A percentile compares a stretch with the other conserved stretches of the same genome.
Conservation (phyloP, 2,113 vertebrate genomes). For the Pollimyrus isidori region DNA sequence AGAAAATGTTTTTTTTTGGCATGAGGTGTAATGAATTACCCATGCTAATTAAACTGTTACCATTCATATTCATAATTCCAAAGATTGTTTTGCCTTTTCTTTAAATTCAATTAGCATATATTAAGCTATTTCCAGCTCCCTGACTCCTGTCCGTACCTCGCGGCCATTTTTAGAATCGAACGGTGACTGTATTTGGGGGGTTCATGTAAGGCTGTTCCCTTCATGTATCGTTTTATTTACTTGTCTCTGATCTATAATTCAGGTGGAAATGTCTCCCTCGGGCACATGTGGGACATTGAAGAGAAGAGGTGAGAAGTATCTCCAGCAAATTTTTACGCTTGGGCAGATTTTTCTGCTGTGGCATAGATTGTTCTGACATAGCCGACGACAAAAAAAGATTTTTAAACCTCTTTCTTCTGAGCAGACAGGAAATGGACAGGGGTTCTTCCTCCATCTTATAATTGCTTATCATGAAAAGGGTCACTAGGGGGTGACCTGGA, state of each 20-base stretch:
- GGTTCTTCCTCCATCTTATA: neutral
- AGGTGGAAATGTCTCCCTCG: neutral
- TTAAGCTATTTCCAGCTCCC: neutral
- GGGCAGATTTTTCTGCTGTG: neutral
- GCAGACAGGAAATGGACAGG: neutral
- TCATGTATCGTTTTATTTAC: neutral
- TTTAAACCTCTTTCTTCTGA: neutral
- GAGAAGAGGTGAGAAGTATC: neutral
- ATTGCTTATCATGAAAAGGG: neutral
- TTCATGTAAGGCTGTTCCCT: neutral
- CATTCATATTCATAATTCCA: neutral
- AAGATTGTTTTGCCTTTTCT: neutral
- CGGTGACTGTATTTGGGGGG: neutral
- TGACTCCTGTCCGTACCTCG: neutral
- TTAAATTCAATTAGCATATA: neutral
- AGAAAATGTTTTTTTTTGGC: slow-evolving; percentile 44
- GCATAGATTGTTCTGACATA: neutral
- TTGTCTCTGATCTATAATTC: neutral
- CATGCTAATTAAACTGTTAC: slow-evolving; percentile 15
- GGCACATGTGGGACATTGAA: neutral
- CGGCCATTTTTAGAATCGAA: neutral
- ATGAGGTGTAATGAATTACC: slow-evolving; percentile 7
- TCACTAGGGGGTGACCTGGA: neutral
- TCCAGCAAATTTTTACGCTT: neutral
- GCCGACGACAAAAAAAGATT: neutral